Base-by-base conservation (phyloP, 2,888 invertebrate genomes). In the Desoria tigrina region DNA sequence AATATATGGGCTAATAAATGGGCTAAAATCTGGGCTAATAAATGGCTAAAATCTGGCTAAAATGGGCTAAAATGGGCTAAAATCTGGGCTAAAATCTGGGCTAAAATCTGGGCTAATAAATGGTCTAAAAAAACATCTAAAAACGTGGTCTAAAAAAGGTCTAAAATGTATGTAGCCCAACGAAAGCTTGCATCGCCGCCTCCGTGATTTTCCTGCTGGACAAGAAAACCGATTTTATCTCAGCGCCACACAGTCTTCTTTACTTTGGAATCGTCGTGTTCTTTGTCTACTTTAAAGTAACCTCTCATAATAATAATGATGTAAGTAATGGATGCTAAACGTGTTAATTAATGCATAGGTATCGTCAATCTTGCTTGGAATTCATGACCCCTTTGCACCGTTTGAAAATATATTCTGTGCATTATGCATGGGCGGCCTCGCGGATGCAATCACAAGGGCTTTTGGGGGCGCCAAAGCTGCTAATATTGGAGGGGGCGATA, bases 341-440 rank as follows among this genome's bases (percentile, higher is more conserved):
- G 21, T 21, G 6, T 21, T 21, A 11, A 21, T 16, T 18, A 39
- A 11, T 45, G 81, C 80, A 69, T 83, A 92, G 87, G 81, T 99
- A 69, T 95, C 96, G 24, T 95, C 97, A 9, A 90, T 99, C 78
- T 84, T 99, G 65, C 85, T 99, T 77, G 95, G 96, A 76, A 97
- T 99, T 78, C 94, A 95, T 80, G 99, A 99, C 84, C 99, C 99
- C 42, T 98, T 99, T 83, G 88, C 94, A 78, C 99, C 99, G 16
- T 95, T 99, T 80, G 99, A 99, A 84, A 99, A 99, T 81, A 84
- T 99, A 64, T 90, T 93, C 83, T 98, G 96, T 80, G 95, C 97
- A 24, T 83, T 97, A 59, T 94, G 94, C 84, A 87, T 99, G 82
- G 99, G 99, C 45, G 99, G 99, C 61, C 91, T 99, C 80, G 97